Evolutionary conservation across 1,140 invertebrate genomes (phyloP).

Genomic region (Odontomachus brunneus): DNA sequence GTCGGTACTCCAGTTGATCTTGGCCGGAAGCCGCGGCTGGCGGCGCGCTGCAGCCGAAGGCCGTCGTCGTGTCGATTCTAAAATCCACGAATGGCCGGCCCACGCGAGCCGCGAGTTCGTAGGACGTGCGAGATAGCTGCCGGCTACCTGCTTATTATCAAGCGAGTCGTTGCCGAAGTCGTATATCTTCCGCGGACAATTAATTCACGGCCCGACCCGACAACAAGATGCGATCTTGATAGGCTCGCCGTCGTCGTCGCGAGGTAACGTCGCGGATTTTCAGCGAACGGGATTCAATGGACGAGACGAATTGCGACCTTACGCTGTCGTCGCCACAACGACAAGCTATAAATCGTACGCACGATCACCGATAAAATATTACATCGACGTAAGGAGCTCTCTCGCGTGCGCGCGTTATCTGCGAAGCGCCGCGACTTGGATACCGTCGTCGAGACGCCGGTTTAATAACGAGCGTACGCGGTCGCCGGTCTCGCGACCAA

Average conservation of each 20-base stretch:
- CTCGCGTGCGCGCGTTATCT: not conserved
- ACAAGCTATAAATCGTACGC: slow-evolving; percentile 18
- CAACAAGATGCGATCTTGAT: not conserved
- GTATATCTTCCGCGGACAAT: slow-evolving; percentile 60
- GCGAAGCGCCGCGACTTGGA: not conserved
- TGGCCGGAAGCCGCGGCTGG: slow-evolving; percentile 23
- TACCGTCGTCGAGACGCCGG: not conserved
- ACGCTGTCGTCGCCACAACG: not conserved
- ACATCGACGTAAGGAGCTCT: not conserved
- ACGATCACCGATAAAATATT: slow-evolving; percentile 29
- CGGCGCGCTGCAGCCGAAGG: slow-evolving; percentile 52
- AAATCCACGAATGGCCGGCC: slow-evolving; percentile 67
- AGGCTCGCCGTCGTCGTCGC: slow-evolving; percentile 3
- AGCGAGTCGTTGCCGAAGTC: slow-evolving; percentile 35
- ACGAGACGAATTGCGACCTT: slow-evolving; percentile 11
- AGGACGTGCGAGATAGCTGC: slow-evolving; percentile 63
- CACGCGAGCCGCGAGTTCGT: slow-evolving; percentile 61
- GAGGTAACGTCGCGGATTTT: slow-evolving; percentile 38
- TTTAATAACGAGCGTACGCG: slow-evolving; percentile 21
- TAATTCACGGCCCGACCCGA: slow-evolving; percentile 8
- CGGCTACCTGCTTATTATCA: slow-evolving; percentile 63
- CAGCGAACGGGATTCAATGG: not conserved
- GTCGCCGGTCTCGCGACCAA: not conserved
- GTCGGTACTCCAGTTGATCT: slow-evolving; percentile 61
- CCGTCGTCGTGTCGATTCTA: slow-evolving; percentile 59